Base-by-base conservation (phyloP, 2,113 vertebrate species). In the Lasiurus cinereus region DNA sequence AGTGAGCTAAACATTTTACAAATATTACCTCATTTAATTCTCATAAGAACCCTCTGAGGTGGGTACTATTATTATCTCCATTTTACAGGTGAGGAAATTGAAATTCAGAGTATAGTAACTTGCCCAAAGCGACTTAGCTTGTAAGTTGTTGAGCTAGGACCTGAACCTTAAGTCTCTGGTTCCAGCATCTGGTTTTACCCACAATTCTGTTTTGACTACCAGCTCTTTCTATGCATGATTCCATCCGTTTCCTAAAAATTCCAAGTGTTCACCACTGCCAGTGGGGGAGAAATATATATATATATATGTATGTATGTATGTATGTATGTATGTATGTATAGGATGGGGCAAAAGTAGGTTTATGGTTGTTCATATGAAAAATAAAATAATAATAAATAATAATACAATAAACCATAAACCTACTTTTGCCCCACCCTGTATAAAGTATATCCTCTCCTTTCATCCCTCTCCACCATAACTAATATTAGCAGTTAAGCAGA, bases 61-160 rank as follows among this genome's bases (percentile, higher is more conserved):
- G 43, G 39, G 50, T 62, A 76, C 64, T 64, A 36, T 72, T 64
- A 78, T 78, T 66, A 64, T 70, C 52, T 84, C 62, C 39, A 69
- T 77, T 76, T 74, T 70, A 70, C 8, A 83, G 50, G 69, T 33
- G 33, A 89, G 72, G 29, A 79, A 78, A 84, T 18, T 29, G 64
- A 95, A 84, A 64, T 36, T 70, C 72, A 66, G 52, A 88, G 43
- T 70, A 88, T 54, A 88, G n/a, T 64, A 52, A 88, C 46, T 72
- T 56, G 29, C 50, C 72, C 64, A 56, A 83, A 72, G 72, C 6
- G 36, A 85, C 43, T 70, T 2, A 83, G n/a, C 46, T 43, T n/a
- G 6, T 33, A 72, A 56, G 29, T 16, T 83, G n/a, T 52, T 74
- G 48, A 79, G 43, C 14, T 15, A 27, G 21, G 52, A 72, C 64